Percentiles rank a stretch among this genome's conserved stretches.
Evolutionary conservation across 2,888 invertebrate genomes (phyloP).

Genomic region (Sinodicranocentrus sp.): DNA sequence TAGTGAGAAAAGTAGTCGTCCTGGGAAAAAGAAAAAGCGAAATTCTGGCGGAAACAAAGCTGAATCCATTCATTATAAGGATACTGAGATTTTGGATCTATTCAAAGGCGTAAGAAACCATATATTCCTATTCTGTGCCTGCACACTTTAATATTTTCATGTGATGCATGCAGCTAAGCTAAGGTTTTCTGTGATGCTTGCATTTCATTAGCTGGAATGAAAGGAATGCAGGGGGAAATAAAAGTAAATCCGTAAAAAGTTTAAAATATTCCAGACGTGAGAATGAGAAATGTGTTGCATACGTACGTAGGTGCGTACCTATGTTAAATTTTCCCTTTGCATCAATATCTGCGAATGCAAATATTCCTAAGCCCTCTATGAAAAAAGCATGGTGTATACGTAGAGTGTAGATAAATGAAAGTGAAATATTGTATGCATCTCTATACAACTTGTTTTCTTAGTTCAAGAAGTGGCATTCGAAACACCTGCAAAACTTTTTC

Average conservation of each 20-base stretch:
- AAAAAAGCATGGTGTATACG: no score
- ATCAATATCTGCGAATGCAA: no score
- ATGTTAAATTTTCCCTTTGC: no score
- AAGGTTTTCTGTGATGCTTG: no score
- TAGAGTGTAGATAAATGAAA: constrained; percentile 40
- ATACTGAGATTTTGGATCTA: constrained; percentile 75
- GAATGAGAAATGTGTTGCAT: no score
- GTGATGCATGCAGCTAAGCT: no score
- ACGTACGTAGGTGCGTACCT: no score
- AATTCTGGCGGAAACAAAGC: constrained; percentile 73
- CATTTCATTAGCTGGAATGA: no score
- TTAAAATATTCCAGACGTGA: no score
- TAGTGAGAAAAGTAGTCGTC: constrained; percentile 74
- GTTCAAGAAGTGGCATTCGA: constrained; percentile 7
- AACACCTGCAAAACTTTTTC: constrained; percentile 58
- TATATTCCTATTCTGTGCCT: not conserved
- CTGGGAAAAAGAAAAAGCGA: constrained; percentile 74
- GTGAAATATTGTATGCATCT: constrained; percentile 47
- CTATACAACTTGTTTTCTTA: constrained; percentile 26
- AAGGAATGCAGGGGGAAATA: no score
- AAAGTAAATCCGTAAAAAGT: no score
- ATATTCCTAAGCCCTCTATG: no score
- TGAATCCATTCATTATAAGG: constrained; percentile 76
- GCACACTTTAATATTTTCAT: not conserved
- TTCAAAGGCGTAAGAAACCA: constrained; percentile 76